Percentiles rank a stretch among this genome's conserved stretches.
These are phyloP conservation scores for Drosophila ambigua DNA, from an alignment of 1,140 invertebrate species.

Conservation along the genomic window DNA sequence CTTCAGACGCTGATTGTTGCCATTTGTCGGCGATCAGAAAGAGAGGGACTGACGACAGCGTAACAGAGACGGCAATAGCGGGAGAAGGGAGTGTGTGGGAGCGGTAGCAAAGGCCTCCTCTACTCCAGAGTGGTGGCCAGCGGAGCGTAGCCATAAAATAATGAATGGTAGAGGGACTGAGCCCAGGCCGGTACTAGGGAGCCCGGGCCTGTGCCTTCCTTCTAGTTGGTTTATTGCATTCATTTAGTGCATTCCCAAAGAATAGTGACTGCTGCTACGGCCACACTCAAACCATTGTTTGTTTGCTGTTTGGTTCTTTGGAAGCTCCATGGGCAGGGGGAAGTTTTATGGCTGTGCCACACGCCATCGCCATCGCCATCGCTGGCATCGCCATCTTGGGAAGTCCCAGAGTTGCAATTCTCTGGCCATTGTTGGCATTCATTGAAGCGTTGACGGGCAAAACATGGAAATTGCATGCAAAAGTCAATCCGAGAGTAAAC, in stretches of 20 bases:
- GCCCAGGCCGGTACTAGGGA: no score
- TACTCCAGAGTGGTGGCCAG: slow-evolving; percentile 30
- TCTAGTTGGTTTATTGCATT: slow-evolving; percentile 69
- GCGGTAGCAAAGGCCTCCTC: slow-evolving; percentile 5
- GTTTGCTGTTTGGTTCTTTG: slow-evolving; percentile 39
- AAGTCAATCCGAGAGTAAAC: slow-evolving; percentile 43
- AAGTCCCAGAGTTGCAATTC: slow-evolving; percentile 25
- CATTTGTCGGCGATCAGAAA: slow-evolving; percentile 64
- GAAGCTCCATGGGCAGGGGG: slow-evolving; percentile 47
- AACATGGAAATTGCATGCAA: slow-evolving; percentile 50
- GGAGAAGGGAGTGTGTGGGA: slow-evolving; percentile 1
- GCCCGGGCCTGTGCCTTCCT: slow-evolving; percentile 17
- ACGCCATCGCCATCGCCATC: slow-evolving; percentile 57
- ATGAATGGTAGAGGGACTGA: slow-evolving; percentile 22
- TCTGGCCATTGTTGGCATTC: slow-evolving; percentile 50
- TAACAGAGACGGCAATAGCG: slow-evolving; percentile 3
- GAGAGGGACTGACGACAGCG: slow-evolving; percentile 10
- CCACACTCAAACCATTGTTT: not conserved
- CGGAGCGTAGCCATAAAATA: slow-evolving; percentile 60
- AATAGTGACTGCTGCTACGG: slow-evolving; percentile 2
- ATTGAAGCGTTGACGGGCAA: slow-evolving; percentile 48
- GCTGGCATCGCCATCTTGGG: slow-evolving; percentile 53
- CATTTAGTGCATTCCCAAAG: slow-evolving; percentile 66
- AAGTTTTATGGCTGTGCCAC: slow-evolving; percentile 60
- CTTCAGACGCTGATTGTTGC: slow-evolving; percentile 64